phyloP scores from a whole-genome alignment of 1,140 invertebrate species.

The Phenacoccus solenopsis region DNA sequence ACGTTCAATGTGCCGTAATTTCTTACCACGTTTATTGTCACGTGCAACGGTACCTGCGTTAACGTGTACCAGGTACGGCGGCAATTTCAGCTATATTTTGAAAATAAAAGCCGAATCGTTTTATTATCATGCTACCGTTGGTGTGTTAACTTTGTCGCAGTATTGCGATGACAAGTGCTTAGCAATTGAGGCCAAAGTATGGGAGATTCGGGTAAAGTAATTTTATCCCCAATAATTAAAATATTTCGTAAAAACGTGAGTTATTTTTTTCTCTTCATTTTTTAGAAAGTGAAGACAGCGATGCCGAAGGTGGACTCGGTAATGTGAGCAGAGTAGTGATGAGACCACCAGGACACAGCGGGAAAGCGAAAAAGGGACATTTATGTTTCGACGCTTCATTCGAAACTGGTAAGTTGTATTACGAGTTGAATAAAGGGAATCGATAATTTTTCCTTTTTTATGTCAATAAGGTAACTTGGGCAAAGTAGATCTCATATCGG shows the following conservation, averaged over 20 bases:
- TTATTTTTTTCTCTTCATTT: background rate
- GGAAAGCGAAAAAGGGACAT: slow-evolving; percentile 86
- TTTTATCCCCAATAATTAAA: too few species aligned
- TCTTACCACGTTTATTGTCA: background rate
- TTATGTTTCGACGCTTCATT: slow-evolving; percentile 95
- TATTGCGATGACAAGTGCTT: background rate
- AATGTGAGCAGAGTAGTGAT: slow-evolving; percentile 89
- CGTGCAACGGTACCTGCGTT: background rate
- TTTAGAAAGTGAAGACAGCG: slow-evolving; percentile 50
- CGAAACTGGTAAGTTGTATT: slow-evolving; percentile 55
- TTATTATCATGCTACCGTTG: background rate
- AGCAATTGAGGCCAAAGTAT: background rate
- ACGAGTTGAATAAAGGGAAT: background rate
- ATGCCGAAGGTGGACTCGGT: slow-evolving; percentile 83
- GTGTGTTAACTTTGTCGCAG: background rate
- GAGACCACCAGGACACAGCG: slow-evolving; percentile 82
- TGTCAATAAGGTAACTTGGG: slow-evolving; percentile 83
- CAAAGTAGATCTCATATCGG: slow-evolving; percentile 81
- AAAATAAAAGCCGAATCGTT: background rate
- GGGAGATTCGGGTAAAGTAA: background rate
- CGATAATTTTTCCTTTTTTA: background rate
- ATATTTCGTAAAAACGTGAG: background rate
- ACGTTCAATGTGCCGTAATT: too few species aligned
- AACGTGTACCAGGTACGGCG: background rate
- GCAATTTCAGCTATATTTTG: background rate